Percentiles rank a stretch among this genome's conserved stretches.
Conservation (phyloP, 2,888 invertebrate genomes). For the Cheiracanthium punctorium region DNA sequence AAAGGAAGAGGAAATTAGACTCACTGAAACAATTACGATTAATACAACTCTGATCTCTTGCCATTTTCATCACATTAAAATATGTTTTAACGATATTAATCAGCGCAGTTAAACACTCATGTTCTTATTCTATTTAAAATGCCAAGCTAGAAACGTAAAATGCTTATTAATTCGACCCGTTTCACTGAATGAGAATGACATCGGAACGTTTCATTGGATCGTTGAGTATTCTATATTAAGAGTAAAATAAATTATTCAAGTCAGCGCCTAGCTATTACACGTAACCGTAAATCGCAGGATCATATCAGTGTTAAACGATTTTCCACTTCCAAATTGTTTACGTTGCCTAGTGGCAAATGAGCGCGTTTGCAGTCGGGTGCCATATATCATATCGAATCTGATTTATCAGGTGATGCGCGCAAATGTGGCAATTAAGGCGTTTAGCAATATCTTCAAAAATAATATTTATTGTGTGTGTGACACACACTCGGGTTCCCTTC, state of each 20-base stretch:
- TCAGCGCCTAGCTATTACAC: neutral
- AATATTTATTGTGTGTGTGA: constrained; percentile 65
- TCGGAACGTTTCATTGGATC: neutral
- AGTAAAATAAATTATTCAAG: constrained; percentile 14
- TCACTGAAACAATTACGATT: too few relatives aligned
- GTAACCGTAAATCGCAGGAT: neutral
- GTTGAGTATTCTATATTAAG: neutral
- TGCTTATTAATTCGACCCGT: neutral
- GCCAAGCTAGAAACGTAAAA: neutral
- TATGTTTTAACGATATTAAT: too few relatives aligned
- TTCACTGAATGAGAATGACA: neutral
- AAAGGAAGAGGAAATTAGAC: too few relatives aligned
- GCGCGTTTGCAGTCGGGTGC: constrained; percentile 28
- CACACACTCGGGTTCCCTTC: constrained; percentile 51
- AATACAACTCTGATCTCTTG: too few relatives aligned
- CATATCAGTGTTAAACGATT: constrained; percentile 51
- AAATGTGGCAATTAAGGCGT: constrained; percentile 58
- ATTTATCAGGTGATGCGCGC: constrained; percentile 60
- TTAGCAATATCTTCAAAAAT: constrained; percentile 59
- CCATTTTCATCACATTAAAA: too few relatives aligned
- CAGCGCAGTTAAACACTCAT: too few relatives aligned
- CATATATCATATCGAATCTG: constrained; percentile 55
- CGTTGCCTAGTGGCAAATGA: constrained; percentile 30
- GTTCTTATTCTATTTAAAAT: too few relatives aligned
- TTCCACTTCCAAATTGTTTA: constrained; percentile 59